A percentile compares a stretch with the other conserved stretches of the same genome.
Conservation (phyloP, 2,113 vertebrate species). For the Amblyornis subalaris region DNA sequence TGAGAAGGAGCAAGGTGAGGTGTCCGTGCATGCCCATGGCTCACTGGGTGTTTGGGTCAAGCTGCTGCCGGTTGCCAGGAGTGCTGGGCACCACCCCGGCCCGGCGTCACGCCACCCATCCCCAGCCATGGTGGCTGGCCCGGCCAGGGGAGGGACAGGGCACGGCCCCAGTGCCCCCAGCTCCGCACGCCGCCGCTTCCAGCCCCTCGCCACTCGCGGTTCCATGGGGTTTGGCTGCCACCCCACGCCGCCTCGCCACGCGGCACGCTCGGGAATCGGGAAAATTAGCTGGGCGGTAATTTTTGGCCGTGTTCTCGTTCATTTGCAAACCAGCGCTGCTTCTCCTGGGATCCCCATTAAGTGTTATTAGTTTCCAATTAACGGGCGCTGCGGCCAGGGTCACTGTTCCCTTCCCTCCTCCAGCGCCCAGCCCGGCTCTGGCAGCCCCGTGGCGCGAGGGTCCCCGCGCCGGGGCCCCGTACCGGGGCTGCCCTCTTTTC, state of each 20-base stretch:
- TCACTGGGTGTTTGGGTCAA: conserved; percentile 34
- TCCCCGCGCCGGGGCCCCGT: neutral
- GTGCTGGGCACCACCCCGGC: neutral
- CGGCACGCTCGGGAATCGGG: neutral
- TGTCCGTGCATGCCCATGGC: neutral
- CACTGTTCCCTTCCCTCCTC: neutral
- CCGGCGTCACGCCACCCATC: neutral
- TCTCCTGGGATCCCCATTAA: neutral
- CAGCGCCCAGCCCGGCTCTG: neutral
- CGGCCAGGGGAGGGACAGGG: neutral
- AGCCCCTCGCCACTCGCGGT: neutral
- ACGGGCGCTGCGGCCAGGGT: neutral
- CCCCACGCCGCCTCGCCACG: neutral
- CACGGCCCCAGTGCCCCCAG: neutral
- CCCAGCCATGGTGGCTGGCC: neutral
- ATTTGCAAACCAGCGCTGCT: conserved; percentile 26
- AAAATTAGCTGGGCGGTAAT: neutral
- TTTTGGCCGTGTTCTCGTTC: neutral
- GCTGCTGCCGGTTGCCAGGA: conserved; percentile 19
- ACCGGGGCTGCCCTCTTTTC: neutral
- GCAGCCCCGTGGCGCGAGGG: neutral
- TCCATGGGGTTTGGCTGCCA: neutral
- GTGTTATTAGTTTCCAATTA: conserved; percentile 5
- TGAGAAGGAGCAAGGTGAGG: conserved; percentile 15
- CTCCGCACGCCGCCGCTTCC: neutral